Evolutionary conservation across 2,797 vertebrate species (phyloP).

Genomic region (Vireo griseus): DNA sequence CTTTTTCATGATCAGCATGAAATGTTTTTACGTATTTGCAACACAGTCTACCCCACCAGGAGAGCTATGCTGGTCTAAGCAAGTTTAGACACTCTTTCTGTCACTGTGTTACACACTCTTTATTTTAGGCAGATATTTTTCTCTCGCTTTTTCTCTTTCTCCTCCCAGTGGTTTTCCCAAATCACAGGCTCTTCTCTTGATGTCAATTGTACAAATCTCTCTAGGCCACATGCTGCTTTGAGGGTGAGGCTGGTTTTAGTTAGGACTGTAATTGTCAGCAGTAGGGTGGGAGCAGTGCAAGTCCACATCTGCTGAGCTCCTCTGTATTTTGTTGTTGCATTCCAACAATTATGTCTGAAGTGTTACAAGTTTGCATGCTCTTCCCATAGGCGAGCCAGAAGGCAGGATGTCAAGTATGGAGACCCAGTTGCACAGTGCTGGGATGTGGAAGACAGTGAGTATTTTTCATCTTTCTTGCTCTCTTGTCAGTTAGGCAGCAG

Average conservation of each 20-base stretch:
- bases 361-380: constrained; percentile 52
- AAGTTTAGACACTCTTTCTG: not conserved
- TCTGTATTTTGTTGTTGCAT: constrained; percentile 33
- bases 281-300: not conserved
- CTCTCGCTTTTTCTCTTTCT: not conserved
- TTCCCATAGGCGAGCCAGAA: constrained; percentile 86
- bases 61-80: not conserved
- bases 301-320: constrained; percentile 14
- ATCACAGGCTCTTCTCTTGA: constrained; percentile 44
- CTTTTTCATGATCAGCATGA: not conserved
- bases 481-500: not conserved
- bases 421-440: constrained; percentile 94
- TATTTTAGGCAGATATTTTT: not conserved
- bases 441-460: constrained; percentile 92
- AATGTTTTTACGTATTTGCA: not conserved
- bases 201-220: constrained; percentile 58
- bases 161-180: constrained; percentile 25
- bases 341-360: constrained; percentile 20
- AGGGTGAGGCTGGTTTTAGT: constrained; percentile 59
- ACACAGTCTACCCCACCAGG: not conserved
- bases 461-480: constrained; percentile 9
- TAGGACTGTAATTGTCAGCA: constrained; percentile 22
- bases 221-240: constrained; percentile 54
- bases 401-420: constrained; percentile 96
- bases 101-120: not conserved